Conservation (phyloP, 2,113 vertebrate species). For the Pelecanus crispus region DNA sequence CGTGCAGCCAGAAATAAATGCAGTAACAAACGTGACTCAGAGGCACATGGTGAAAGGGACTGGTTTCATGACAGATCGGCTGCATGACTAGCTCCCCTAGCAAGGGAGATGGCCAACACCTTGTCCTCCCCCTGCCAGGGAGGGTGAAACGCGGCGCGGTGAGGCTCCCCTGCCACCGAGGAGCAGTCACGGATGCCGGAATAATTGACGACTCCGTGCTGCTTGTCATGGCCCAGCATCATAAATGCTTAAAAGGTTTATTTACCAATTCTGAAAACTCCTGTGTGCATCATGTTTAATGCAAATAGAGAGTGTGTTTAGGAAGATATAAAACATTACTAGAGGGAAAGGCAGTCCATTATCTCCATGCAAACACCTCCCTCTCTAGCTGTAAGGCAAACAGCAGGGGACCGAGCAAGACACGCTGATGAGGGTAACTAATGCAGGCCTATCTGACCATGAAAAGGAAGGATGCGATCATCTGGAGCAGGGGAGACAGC, state of each 20-base stretch:
- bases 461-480: conserved; percentile 4
- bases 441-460: background rate
- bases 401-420: conserved; percentile 14
- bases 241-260: conserved; percentile 57
- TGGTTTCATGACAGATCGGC: background rate
- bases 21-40: conserved; percentile 9
- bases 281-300: conserved; percentile 34
- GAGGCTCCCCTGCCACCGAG: background rate
- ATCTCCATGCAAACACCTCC: conserved; percentile 44
- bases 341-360: conserved; percentile 52
- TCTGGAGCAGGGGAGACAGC: background rate
- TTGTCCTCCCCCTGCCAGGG: conserved; percentile 2
- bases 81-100: background rate
- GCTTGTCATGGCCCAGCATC: conserved; percentile 12
- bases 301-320: conserved; percentile 61
- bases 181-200: background rate
- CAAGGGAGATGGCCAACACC: background rate
- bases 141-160: background rate
- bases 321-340: conserved; percentile 55
- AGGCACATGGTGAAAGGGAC: conserved; percentile 3
- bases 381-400: conserved; percentile 34
- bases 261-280: conserved; percentile 52
- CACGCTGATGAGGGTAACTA: conserved; percentile 18
- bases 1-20: conserved; percentile 15
- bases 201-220: conserved; percentile 4